Conservation (phyloP, 2,888 invertebrate species). For the Julus scandinavius region DNA sequence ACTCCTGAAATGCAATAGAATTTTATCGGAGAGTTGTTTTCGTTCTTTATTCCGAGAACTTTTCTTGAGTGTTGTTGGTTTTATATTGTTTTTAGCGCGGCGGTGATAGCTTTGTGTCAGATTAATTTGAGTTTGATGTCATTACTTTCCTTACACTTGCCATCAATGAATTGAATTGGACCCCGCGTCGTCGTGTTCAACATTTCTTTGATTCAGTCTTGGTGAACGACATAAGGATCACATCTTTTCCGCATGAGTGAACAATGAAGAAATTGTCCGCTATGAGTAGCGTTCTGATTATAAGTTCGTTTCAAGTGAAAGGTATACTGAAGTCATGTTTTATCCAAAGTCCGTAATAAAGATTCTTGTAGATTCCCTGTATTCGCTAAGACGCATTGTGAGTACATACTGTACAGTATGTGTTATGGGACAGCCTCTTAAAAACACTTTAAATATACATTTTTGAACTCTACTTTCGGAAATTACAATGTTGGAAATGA, state of each 20-base stretch:
- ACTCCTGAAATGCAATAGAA: conserved; percentile 19
- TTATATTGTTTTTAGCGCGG: conserved; percentile 36
- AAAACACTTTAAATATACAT: too few relatives aligned
- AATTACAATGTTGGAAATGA: too few relatives aligned
- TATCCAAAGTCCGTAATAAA: background rate
- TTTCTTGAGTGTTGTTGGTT: background rate
- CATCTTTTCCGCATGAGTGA: background rate
- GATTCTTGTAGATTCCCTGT: background rate
- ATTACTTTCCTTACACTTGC: conserved; percentile 17
- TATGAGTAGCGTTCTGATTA: background rate
- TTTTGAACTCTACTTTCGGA: too few relatives aligned
- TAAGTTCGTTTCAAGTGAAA: background rate
- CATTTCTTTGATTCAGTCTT: background rate
- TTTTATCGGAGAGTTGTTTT: conserved; percentile 21
- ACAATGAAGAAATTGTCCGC: background rate
- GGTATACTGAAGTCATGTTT: background rate
- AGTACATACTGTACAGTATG: too few relatives aligned
- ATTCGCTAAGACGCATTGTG: too few relatives aligned
- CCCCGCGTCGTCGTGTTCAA: background rate
- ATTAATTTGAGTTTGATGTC: conserved; percentile 36
- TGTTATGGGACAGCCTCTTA: too few relatives aligned
- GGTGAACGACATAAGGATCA: conserved; percentile 5
- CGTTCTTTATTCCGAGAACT: background rate
- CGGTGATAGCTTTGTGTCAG: conserved; percentile 27
- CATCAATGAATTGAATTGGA: background rate